Conservation (phyloP, 2,113 vertebrate species). For the Neotoma lepida region DNA sequence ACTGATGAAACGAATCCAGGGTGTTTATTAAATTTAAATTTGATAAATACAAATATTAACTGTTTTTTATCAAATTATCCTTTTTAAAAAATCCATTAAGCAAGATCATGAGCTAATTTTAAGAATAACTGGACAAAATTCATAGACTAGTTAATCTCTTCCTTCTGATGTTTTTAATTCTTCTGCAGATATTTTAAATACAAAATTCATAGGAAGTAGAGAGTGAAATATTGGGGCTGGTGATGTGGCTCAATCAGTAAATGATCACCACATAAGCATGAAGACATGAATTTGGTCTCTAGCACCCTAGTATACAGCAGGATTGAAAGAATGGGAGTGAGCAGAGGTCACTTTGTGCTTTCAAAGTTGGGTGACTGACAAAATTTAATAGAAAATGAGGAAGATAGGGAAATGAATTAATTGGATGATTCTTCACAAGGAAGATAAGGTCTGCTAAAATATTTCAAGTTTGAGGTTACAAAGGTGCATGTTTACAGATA, state of each 20-base stretch:
- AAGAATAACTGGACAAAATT: background rate
- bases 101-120: background rate
- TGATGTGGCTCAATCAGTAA: background rate
- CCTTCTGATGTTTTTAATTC: background rate
- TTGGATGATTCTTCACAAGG: background rate
- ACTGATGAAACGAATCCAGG: background rate
- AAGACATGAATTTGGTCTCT: background rate
- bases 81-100: background rate
- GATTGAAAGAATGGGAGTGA: background rate
- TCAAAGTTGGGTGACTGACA: background rate
- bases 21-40: conserved; percentile 1
- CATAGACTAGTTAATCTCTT: background rate
- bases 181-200: background rate
- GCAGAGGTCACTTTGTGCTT: background rate
- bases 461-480: background rate
- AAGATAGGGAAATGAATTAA: background rate
- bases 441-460: background rate
- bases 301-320: background rate
- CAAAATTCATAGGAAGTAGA: background rate
- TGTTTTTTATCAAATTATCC: background rate
- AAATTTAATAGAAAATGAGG: background rate
- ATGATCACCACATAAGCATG: background rate
- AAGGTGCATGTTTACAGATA: background rate
- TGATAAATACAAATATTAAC: background rate
- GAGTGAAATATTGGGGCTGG: background rate